A percentile compares a stretch with the other conserved stretches of the same genome.
These are phyloP conservation scores for Palaemon carinicauda DNA, from an alignment of 1,140 invertebrate genomes.

Conservation along the genomic window DNA sequence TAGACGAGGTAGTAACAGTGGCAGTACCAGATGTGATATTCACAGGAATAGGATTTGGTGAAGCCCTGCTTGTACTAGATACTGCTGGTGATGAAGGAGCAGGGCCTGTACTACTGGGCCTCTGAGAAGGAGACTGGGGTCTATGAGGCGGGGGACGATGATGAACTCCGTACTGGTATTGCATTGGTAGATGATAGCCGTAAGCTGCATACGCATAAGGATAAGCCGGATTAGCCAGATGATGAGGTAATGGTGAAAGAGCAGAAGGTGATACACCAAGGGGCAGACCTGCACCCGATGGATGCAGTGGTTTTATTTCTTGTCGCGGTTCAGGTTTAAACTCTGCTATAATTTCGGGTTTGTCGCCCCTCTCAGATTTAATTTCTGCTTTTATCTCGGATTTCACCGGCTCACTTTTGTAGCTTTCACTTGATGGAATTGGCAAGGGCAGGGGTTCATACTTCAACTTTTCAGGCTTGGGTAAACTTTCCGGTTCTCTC, in stretches of 20 bases:
- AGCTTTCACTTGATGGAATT: neutral
- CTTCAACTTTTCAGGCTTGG: constrained; percentile 37
- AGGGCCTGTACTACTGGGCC: constrained; percentile 63
- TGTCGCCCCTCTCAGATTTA: constrained; percentile 53
- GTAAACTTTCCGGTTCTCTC: constrained; percentile 20
- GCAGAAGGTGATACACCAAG: constrained; percentile 27
- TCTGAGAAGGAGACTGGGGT: constrained; percentile 63
- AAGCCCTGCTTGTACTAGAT: constrained; percentile 62
- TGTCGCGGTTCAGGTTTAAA: constrained; percentile 53
- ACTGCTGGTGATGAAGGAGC: constrained; percentile 64
- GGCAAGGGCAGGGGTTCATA: constrained; percentile 7
- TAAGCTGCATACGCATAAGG: constrained; percentile 63
- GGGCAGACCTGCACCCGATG: neutral
- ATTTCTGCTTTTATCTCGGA: constrained; percentile 48
- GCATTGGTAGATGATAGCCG: constrained; percentile 65
- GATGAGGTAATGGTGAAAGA: constrained; percentile 60
- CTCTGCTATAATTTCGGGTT: constrained; percentile 59
- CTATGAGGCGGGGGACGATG: constrained; percentile 60
- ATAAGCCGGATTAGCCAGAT: constrained; percentile 61
- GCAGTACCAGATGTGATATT: constrained; percentile 67
- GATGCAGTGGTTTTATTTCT: constrained; percentile 7
- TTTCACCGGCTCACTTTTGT: constrained; percentile 43
- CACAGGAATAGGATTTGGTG: constrained; percentile 65
- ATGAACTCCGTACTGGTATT: constrained; percentile 62
- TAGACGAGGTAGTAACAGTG: constrained; percentile 48